These are phyloP conservation scores for Idaea biselata DNA, from an alignment of 2,888 invertebrate species.

Conservation along the genomic window DNA sequence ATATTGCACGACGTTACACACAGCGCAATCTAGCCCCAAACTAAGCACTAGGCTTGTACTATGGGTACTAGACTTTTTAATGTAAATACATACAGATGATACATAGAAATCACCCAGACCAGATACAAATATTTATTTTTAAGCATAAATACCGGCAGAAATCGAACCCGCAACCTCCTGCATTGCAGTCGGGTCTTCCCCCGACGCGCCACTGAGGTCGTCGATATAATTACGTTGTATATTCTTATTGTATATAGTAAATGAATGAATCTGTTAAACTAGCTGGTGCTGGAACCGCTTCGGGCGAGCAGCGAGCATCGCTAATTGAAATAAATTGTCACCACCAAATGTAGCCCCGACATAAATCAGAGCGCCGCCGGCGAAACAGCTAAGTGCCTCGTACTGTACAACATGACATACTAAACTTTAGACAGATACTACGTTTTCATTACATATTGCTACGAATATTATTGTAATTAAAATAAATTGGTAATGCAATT, in stretches of 20 bases:
- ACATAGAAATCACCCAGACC: too few relatives aligned
- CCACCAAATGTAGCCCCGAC: constrained; percentile 66
- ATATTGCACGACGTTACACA: too few relatives aligned
- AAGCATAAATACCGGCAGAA: too few relatives aligned
- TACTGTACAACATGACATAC: background rate
- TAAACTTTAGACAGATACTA: background rate
- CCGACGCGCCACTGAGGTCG: too few relatives aligned
- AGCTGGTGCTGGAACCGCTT: constrained; percentile 38
- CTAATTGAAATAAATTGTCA: constrained; percentile 81
- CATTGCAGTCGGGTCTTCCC: too few relatives aligned
- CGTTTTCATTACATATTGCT: constrained; percentile 32
- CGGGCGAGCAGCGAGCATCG: constrained; percentile 48
- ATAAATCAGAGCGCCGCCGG: constrained; percentile 77
- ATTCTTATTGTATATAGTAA: constrained; percentile 8
- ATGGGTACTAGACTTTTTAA: too few relatives aligned
- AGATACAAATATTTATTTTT: too few relatives aligned
- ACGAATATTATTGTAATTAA: background rate
- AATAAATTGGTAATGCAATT: too few relatives aligned
- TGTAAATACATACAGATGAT: too few relatives aligned
- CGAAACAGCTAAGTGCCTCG: constrained; percentile 73
- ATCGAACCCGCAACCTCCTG: too few relatives aligned
- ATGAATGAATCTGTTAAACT: constrained; percentile 21
- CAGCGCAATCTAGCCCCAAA: too few relatives aligned
- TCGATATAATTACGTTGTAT: background rate
- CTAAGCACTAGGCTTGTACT: too few relatives aligned